phyloP scores from a whole-genome alignment of 2,888 invertebrate genomes.

The Dynastes maya region DNA sequence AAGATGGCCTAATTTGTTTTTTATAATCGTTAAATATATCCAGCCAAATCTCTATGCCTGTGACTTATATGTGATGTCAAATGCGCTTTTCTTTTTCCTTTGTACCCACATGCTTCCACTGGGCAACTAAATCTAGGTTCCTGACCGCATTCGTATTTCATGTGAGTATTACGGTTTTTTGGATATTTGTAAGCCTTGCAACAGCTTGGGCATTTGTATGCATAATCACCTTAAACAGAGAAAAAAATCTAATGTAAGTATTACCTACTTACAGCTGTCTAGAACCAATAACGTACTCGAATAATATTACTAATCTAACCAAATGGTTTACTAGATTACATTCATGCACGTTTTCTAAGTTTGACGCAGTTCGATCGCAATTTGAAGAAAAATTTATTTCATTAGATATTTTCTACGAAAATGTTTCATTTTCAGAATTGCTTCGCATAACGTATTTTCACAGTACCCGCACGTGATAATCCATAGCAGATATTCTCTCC shows the following conservation, averaged over 20 bases:
- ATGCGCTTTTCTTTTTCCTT: slow-evolving; percentile 54
- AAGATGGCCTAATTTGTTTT: slow-evolving; percentile 1
- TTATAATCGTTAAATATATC: slow-evolving; percentile 16
- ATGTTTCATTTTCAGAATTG: too few species aligned
- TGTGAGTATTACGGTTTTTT: slow-evolving; percentile 53
- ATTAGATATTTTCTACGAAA: too few species aligned
- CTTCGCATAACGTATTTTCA: too few species aligned
- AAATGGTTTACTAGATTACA: not conserved
- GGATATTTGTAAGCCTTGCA: slow-evolving; percentile 51
- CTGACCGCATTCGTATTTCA: slow-evolving; percentile 56
- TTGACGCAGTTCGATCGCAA: too few species aligned
- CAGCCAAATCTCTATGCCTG: slow-evolving; percentile 38
- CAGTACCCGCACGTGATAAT: too few species aligned
- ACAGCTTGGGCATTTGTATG: slow-evolving; percentile 50
- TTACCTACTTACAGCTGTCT: not conserved
- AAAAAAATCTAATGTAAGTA: slow-evolving; percentile 12
- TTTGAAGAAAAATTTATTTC: too few species aligned
- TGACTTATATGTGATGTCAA: slow-evolving; percentile 51
- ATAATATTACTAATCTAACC: not conserved
- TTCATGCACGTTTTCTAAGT: slow-evolving; percentile 5
- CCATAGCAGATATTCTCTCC: too few species aligned
- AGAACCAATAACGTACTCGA: not conserved
- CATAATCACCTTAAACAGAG: slow-evolving; percentile 36
- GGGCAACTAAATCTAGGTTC: slow-evolving; percentile 56
- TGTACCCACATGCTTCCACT: slow-evolving; percentile 54